Evolutionary conservation across 2,113 vertebrate species (phyloP).

Genomic region (Microcebus murinus): DNA sequence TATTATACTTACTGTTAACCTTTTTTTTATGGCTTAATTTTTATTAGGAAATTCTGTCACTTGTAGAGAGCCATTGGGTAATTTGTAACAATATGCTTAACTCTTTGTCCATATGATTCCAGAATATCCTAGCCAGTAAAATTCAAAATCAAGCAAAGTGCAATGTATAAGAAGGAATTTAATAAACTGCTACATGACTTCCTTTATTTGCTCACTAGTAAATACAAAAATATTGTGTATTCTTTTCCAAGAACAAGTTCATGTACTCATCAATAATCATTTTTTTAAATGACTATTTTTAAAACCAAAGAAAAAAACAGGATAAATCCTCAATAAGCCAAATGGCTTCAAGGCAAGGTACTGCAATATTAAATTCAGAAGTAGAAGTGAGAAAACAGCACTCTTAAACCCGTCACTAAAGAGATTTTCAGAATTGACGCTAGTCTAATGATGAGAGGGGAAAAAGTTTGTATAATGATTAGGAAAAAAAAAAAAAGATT

Average conservation of each 20-base stretch:
- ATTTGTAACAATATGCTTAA: neutral
- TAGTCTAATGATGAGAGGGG: no score
- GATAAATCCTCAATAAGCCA: neutral
- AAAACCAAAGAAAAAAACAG: neutral
- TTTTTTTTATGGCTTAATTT: constrained; percentile 20
- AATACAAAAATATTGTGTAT: neutral
- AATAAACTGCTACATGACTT: neutral
- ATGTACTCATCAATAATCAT: neutral
- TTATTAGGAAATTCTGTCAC: constrained; percentile 11
- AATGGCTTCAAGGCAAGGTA: neutral
- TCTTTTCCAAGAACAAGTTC: neutral
- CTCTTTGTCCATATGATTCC: neutral
- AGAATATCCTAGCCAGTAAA: neutral
- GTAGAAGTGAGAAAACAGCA: neutral
- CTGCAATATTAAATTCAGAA: neutral
- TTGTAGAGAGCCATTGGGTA: neutral
- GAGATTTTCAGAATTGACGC: neutral
- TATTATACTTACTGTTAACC: neutral
- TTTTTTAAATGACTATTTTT: neutral
- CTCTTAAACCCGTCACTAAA: neutral
- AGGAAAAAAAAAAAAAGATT: neutral
- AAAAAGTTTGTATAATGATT: no score
- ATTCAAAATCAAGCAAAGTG: neutral
- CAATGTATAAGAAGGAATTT: neutral
- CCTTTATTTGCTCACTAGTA: neutral